A percentile compares a stretch with the other conserved stretches of the same genome.
phyloP scores from a whole-genome alignment of 2,797 vertebrate genomes.

The Gastrophryne carolinensis region DNA sequence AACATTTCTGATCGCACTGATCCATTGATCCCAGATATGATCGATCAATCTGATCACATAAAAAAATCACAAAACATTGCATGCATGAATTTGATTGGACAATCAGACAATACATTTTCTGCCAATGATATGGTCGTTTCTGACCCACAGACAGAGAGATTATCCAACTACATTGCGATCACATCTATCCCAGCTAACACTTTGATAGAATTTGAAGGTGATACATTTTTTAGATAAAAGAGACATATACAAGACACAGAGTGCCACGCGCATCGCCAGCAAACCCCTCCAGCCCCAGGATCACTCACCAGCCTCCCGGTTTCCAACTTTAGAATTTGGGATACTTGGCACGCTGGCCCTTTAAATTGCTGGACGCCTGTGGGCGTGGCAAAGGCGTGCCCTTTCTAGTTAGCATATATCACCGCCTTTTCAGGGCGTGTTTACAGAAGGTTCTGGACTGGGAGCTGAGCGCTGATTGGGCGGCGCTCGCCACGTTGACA shows the following conservation, averaged over 20 bases:
- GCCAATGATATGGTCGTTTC: no score
- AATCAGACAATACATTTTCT: no score
- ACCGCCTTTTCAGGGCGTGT: not conserved
- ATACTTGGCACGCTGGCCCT: not conserved
- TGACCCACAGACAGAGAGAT: no score
- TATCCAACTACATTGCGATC: no score
- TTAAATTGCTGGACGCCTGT: not conserved
- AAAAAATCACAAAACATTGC: no score
- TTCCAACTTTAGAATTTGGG: not conserved
- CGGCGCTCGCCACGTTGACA: constrained; percentile 81
- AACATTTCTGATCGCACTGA: no score
- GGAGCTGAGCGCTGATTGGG: constrained; percentile 62
- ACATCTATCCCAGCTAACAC: no score
- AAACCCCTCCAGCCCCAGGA: fast-evolving
- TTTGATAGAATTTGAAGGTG: no score
- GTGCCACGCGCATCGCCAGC: not conserved
- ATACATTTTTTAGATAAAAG: no score
- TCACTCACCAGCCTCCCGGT: not conserved
- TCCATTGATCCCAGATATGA: no score
- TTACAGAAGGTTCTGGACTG: constrained; percentile 8
- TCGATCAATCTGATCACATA: no score
- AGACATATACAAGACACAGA: not conserved
- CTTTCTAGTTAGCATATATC: constrained; percentile 61
- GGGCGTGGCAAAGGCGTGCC: not conserved
- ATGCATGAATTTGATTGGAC: no score